These are phyloP conservation scores for Mimumesa dahlbomi DNA, from an alignment of 2,888 invertebrate species.

Conservation along the genomic window DNA sequence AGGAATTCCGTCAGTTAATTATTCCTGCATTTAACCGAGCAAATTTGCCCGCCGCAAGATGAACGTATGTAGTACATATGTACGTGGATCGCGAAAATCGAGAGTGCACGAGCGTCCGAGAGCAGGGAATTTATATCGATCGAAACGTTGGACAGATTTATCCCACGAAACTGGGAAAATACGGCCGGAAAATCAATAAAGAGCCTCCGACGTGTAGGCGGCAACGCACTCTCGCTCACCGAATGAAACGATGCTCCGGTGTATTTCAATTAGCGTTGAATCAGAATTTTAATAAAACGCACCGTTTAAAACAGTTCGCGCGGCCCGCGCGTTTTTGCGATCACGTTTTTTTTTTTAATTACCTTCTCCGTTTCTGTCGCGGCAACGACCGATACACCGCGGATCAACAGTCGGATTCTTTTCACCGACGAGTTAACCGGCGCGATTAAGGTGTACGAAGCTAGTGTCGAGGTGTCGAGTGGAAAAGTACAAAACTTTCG, in stretches of 20 bases:
- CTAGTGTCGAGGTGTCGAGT: no score
- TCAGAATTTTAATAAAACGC: constrained; percentile 26
- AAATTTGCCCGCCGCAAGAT: neutral
- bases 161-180: constrained; percentile 11
- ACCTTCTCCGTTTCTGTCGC: no score
- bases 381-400: neutral
- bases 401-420: neutral
- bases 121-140: neutral
- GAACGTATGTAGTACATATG: neutral
- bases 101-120: neutral
- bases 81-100: neutral
- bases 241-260: neutral
- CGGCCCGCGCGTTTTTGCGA: neutral
- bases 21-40: neutral
- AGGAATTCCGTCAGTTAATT: neutral
- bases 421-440: neutral
- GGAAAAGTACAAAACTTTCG: no score
- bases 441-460: no score
- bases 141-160: constrained; percentile 19
- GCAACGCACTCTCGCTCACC: neutral
- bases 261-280: constrained; percentile 8
- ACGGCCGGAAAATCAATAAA: constrained; percentile 29
- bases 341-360: constrained; percentile 3
- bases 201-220: neutral
- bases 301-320: neutral